Percentiles rank a stretch among this genome's conserved stretches.
Evolutionary conservation across 2,113 vertebrate species (phyloP).

Genomic region (Apodemus sylvaticus): DNA sequence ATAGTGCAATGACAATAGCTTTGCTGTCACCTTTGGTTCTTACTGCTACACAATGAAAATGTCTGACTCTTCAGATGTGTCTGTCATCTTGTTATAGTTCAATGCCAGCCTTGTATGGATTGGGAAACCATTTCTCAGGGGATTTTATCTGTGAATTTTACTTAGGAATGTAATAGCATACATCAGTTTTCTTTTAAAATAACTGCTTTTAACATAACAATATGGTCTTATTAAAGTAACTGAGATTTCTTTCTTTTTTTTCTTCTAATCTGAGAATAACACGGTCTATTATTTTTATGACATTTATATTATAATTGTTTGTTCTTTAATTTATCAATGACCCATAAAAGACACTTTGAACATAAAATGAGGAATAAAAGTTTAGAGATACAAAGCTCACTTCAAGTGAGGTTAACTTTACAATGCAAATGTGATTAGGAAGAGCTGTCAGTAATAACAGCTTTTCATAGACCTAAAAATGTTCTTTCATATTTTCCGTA

Average conservation of each 20-base stretch:
- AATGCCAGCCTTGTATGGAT: slow-evolving; percentile 74
- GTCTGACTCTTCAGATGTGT: slow-evolving; percentile 71
- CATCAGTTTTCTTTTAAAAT: neutral
- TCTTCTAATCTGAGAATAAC: neutral
- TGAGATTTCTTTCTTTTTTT: neutral
- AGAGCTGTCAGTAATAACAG: slow-evolving; percentile 12
- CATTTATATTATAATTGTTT: slow-evolving; percentile 8
- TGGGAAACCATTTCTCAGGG: slow-evolving; percentile 61
- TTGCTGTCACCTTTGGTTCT: slow-evolving; percentile 70
- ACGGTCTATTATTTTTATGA: neutral
- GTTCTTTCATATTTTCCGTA: neutral
- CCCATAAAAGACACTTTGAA: slow-evolving; percentile 8
- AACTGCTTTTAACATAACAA: slow-evolving; percentile 6
- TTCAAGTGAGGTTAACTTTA: slow-evolving; percentile 14
- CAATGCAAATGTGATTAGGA: slow-evolving; percentile 15
- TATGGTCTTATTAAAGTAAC: slow-evolving; percentile 39
- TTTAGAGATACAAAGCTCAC: slow-evolving; percentile 14
- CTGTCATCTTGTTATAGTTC: slow-evolving; percentile 80
- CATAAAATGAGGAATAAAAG: neutral
- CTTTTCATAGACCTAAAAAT: neutral
- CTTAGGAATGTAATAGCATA: slow-evolving; percentile 64
- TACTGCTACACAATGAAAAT: slow-evolving; percentile 64
- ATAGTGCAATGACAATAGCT: slow-evolving; percentile 71
- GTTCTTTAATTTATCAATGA: slow-evolving; percentile 20
- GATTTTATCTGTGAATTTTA: slow-evolving; percentile 71